A percentile compares a stretch with the other conserved stretches of the same genome.
Conservation (phyloP, 2,888 invertebrate species). For the Conus canariensis region DNA sequence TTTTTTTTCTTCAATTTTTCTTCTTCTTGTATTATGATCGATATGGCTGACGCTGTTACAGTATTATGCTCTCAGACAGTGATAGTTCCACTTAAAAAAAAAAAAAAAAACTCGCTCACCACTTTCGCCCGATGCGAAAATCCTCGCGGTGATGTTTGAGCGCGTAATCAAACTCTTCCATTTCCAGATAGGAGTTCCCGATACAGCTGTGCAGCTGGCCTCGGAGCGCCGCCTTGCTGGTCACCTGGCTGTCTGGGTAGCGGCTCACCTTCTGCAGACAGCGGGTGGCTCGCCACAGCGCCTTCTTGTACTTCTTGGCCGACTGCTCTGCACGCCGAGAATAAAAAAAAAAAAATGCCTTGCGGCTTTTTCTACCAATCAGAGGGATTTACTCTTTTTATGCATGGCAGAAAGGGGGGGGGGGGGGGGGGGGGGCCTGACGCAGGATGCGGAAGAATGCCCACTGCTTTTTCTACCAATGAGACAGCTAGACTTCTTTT, state of each 20-base stretch:
- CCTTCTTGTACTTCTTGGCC: constrained; percentile 69
- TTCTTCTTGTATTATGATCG: too few species aligned
- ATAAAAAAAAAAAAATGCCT: background rate
- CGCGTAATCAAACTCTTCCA: constrained; percentile 64
- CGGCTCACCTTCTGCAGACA: constrained; percentile 69
- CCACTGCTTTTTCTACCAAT: too few species aligned
- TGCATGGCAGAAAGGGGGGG: too few species aligned
- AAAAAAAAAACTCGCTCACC: constrained; percentile 45
- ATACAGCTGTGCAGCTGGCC: constrained; percentile 73
- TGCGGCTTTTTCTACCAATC: background rate
- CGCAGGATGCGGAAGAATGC: too few species aligned
- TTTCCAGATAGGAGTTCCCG: constrained; percentile 69
- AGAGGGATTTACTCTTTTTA: too few species aligned
- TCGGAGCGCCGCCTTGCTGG: constrained; percentile 69
- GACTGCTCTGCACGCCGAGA: constrained; percentile 43
- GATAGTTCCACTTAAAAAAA: too few species aligned
- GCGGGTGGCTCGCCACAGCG: constrained; percentile 70
- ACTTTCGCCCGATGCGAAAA: constrained; percentile 63
- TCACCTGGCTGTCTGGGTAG: constrained; percentile 65
- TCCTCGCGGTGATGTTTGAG: constrained; percentile 71
- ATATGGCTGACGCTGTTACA: too few species aligned
- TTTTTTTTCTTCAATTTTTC: too few species aligned
- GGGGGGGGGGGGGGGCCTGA: too few species aligned
- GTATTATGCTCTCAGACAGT: background rate
- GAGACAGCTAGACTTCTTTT: too few species aligned